Evolutionary conservation across 1,140 invertebrate genomes (phyloP).

Genomic region (Drosophila nikananu): DNA sequence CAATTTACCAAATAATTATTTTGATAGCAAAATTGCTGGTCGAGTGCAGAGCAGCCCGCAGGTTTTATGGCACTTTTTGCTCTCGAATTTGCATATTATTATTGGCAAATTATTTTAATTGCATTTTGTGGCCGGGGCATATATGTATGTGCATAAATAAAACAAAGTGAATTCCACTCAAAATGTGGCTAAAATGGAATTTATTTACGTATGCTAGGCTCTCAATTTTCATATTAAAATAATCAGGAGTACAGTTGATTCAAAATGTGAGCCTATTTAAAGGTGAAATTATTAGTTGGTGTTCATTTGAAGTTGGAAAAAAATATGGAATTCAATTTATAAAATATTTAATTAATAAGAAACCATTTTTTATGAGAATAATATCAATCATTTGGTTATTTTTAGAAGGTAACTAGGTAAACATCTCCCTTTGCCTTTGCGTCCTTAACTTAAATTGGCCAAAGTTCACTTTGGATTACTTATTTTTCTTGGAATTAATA

Average conservation of each 20-base stretch:
- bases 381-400: neutral
- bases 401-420: neutral
- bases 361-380: neutral
- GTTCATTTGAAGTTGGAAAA: neutral
- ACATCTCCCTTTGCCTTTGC: neutral
- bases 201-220: neutral
- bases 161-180: conserved; percentile 26
- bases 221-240: neutral
- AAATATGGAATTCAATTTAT: neutral
- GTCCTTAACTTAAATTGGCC: neutral
- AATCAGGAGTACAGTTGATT: conserved; percentile 6
- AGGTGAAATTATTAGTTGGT: neutral
- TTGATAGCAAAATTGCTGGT: conserved; percentile 56
- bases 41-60: conserved; percentile 11
- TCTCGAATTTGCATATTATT: conserved; percentile 66
- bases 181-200: conserved; percentile 23
- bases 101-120: conserved; percentile 70
- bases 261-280: neutral
- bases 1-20: conserved; percentile 77
- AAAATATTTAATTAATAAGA: neutral
- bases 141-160: neutral
- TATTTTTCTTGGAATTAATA: too few relatives aligned
- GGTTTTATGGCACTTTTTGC: conserved; percentile 49
- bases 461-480: neutral
- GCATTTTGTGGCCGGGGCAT: conserved; percentile 46